Evolutionary conservation across 1,140 invertebrate species (phyloP), one percentile per base, ranked within the genome.

Genomic region (Atopsyche davidsoni): DNA sequence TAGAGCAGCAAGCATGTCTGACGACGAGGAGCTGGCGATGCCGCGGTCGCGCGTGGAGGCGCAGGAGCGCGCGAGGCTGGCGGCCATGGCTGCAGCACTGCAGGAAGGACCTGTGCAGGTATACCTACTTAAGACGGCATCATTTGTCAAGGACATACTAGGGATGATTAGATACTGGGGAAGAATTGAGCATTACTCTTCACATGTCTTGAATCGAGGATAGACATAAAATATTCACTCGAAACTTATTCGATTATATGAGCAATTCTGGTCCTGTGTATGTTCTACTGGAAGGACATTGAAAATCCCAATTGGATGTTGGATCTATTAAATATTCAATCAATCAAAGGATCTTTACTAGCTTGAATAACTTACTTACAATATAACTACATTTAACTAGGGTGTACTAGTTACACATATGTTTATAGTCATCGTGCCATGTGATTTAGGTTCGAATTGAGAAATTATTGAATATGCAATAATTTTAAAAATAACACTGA

Each of bases 21-120:
- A 93, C 63, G 91, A 93, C 53, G 89, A 92, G 59, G 88, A 89
- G 89, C 19, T 24, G 41, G 17, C 22, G 45, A 47, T 91, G 88
- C 2, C 66, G n/a, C n/a, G n/a, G n/a, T n/a, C n/a, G n/a, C n/a
- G n/a, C n/a, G n/a, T 93, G 53, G 90, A 94, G 65, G 89, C 92
- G 59, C 72, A 80, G 16, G 88, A 92, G 66, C 74, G 80, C 58
- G 72, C 74, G 13, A 69, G 82, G 31, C 63, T 75, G 24, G 63
- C 70, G 3, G 62, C 70, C 48, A 60, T 73, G 43, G 67, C 69
- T 35, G 67, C 65, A 14, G 66, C 70, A 1, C 63, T 63, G 21
- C 72, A 64, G 14, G 79, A 82, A 61, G 67, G 65, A 1, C 64
- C 65, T 36, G 55, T 28, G 39, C 58, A 42, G 58, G 47, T 69